phyloP scores from a whole-genome alignment of 2,797 vertebrate genomes.

The Pseudomugil tenellus region DNA sequence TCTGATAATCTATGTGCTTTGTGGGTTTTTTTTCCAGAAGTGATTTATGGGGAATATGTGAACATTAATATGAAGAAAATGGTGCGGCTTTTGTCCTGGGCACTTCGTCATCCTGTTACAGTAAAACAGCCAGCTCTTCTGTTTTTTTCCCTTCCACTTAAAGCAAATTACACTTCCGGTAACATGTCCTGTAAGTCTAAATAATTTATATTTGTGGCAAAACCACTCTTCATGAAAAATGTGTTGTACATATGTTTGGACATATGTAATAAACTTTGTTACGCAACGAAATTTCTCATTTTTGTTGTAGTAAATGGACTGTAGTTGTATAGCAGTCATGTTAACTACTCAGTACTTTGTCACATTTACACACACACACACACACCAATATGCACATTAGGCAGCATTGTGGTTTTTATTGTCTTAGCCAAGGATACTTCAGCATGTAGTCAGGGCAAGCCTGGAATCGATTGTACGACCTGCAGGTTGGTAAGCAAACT shows the following conservation, averaged over 20 bases:
- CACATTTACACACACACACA: too few relatives aligned
- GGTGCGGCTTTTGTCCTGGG: conserved; percentile 39
- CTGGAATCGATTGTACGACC: too few relatives aligned
- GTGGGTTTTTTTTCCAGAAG: conserved; percentile 34
- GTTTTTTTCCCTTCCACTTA: conserved; percentile 49
- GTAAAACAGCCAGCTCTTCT: conserved; percentile 57
- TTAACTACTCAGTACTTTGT: too few relatives aligned
- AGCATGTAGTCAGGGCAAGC: too few relatives aligned
- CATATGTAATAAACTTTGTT: conserved; percentile 99
- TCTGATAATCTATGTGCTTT: conserved; percentile 43
- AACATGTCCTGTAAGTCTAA: conserved; percentile 80
- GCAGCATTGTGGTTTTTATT: too few relatives aligned
- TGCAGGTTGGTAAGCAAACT: too few relatives aligned
- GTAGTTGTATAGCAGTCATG: too few relatives aligned
- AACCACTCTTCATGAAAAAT: conserved; percentile 92
- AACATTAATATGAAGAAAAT: conserved; percentile 27
- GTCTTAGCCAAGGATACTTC: too few relatives aligned
- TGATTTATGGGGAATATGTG: conserved; percentile 27
- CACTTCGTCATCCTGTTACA: conserved; percentile 42
- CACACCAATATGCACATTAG: too few relatives aligned
- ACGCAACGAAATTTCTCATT: conserved; percentile 81
- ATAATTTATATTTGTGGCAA: conserved; percentile 99
- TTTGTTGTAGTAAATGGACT: not conserved
- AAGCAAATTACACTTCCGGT: conserved; percentile 66
- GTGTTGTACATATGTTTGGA: conserved; percentile 98